Evolutionary conservation across 2,797 vertebrate species (phyloP).

Genomic region (Psittacula echo): DNA sequence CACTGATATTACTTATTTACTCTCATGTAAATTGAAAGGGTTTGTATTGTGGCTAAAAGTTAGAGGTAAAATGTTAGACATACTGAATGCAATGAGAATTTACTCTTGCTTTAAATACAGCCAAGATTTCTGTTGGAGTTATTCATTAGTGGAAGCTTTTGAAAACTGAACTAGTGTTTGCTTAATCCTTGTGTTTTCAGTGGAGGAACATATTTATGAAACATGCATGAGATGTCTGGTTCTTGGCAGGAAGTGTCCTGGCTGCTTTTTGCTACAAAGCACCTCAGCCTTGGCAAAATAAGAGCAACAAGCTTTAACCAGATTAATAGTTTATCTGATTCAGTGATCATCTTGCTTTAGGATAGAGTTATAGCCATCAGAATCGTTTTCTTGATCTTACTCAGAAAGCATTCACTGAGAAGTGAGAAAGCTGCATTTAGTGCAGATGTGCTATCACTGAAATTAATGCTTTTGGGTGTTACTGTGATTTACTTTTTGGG

Average conservation of each 20-base stretch:
- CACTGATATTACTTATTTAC: not conserved
- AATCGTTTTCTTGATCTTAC: slow-evolving; percentile 51
- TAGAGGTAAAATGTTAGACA: not conserved
- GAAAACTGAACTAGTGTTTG: slow-evolving; percentile 18
- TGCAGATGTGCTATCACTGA: slow-evolving; percentile 5
- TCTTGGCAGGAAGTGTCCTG: slow-evolving; percentile 42
- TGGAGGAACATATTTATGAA: slow-evolving; percentile 50
- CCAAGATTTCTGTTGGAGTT: slow-evolving; percentile 8
- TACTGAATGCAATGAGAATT: not conserved
- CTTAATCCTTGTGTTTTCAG: slow-evolving; percentile 52
- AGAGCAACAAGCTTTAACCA: slow-evolving; percentile 58
- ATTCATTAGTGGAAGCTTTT: slow-evolving; percentile 19
- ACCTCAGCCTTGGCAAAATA: slow-evolving; percentile 55
- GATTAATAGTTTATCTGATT: slow-evolving; percentile 69
- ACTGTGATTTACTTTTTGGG: not conserved
- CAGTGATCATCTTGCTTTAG: slow-evolving; percentile 60
- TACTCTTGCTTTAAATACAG: slow-evolving; percentile 1
- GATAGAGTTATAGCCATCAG: slow-evolving; percentile 34
- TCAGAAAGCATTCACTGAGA: not conserved
- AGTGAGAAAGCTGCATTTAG: slow-evolving; percentile 23
- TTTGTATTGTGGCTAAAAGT: not conserved
- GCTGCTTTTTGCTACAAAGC: slow-evolving; percentile 39
- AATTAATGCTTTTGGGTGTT: not conserved
- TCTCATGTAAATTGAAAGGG: not conserved
- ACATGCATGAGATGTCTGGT: slow-evolving; percentile 52